Conservation (phyloP, 2,113 vertebrate genomes). For the Rhinolophus ferrumequinum region DNA sequence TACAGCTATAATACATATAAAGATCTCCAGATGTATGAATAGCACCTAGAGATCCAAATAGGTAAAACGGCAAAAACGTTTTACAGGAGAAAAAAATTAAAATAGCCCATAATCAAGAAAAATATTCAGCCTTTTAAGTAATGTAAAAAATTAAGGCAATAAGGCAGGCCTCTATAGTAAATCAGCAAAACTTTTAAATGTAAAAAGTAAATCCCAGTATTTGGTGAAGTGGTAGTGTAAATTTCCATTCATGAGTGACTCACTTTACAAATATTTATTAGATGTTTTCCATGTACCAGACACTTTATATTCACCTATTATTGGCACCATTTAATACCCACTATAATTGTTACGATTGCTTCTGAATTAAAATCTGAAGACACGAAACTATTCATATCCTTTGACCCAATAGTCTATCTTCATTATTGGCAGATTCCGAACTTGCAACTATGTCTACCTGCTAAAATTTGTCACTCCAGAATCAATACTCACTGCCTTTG, state of each 20-base stretch:
- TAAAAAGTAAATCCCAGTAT: neutral
- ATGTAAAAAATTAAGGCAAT: neutral
- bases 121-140: neutral
- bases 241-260: neutral
- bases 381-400: neutral
- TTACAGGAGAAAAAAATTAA: neutral
- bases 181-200: neutral
- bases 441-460: neutral
- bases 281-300: neutral
- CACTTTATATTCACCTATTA: neutral
- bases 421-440: neutral
- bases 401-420: neutral
- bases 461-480: neutral
- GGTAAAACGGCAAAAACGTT: constrained; percentile 1
- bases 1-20: neutral
- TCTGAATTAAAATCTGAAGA: neutral
- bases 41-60: neutral
- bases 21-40: neutral
- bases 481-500: neutral
- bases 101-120: neutral
- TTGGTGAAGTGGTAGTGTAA: neutral
- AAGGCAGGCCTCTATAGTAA: neutral
- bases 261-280: neutral
- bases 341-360: neutral
- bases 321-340: neutral